Evolutionary conservation across 2,888 invertebrate genomes (phyloP).

Genomic region (Tuta absoluta): DNA sequence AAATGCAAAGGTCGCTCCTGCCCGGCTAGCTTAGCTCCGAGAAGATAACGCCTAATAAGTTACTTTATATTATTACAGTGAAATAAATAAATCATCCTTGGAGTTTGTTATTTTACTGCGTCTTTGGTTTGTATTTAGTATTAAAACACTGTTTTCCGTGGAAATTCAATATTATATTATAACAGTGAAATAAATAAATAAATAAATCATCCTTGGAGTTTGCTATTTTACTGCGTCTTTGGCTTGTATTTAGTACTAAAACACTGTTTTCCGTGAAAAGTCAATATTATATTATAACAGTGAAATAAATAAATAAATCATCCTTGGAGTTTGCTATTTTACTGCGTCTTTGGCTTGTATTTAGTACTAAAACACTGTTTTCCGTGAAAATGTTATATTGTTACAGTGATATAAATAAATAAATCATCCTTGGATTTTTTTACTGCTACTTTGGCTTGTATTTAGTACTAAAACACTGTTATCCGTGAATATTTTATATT

Average conservation of each 20-base stretch:
- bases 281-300: background rate
- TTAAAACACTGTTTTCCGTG: too few relatives aligned
- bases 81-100: background rate
- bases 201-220: background rate
- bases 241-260: too few relatives aligned
- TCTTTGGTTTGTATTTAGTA: too few relatives aligned
- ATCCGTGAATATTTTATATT: too few relatives aligned
- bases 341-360: too few relatives aligned
- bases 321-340: too few relatives aligned
- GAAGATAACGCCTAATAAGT: constrained; percentile 12
- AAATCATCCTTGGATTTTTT: background rate
- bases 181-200: background rate
- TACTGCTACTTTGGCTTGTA: too few relatives aligned
- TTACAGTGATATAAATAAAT: background rate
- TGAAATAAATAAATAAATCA: background rate
- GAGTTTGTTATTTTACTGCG: background rate
- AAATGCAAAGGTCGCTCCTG: constrained; percentile 19
- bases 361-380: too few relatives aligned
- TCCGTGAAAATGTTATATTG: too few relatives aligned
- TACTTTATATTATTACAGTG: constrained; percentile 3
- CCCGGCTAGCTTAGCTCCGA: constrained; percentile 4
- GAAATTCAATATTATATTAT: too few relatives aligned
- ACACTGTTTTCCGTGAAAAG: too few relatives aligned
- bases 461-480: too few relatives aligned
- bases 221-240: background rate